Evolutionary conservation across 2,113 vertebrate genomes (phyloP).

Genomic region (Mesoclemmys tuberculata): DNA sequence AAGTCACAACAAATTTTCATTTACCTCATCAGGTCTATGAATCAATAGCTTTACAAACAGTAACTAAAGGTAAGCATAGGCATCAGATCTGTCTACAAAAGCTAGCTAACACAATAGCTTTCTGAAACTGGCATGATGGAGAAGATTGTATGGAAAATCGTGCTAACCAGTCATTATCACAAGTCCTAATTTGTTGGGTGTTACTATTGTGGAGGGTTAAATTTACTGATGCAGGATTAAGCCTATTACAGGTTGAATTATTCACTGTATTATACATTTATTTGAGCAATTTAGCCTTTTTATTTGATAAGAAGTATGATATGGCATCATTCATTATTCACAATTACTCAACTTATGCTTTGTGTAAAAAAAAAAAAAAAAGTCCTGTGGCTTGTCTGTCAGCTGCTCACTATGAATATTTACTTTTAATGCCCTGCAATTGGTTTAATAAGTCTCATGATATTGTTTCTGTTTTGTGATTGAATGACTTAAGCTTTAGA

Average conservation of each 20-base stretch:
- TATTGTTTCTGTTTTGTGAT: background rate
- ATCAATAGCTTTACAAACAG: background rate
- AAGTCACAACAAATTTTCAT: background rate
- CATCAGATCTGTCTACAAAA: background rate
- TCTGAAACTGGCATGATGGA: background rate
- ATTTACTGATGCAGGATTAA: background rate
- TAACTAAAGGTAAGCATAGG: background rate
- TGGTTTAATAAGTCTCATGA: background rate
- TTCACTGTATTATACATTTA: background rate
- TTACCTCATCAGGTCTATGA: background rate
- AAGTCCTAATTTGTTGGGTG: background rate
- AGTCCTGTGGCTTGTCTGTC: background rate
- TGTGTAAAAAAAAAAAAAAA: background rate
- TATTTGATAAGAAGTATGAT: background rate
- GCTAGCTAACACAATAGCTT: background rate
- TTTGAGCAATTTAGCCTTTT: background rate
- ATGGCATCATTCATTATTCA: background rate
- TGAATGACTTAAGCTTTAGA: background rate
- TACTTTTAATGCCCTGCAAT: background rate
- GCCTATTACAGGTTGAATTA: background rate
- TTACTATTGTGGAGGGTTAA: background rate
- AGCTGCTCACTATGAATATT: background rate
- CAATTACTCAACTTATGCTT: background rate
- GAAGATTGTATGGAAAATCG: background rate
- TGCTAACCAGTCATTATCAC: background rate